phyloP scores from a whole-genome alignment of 2,888 invertebrate species.

The Metopia argyrocephala region DNA sequence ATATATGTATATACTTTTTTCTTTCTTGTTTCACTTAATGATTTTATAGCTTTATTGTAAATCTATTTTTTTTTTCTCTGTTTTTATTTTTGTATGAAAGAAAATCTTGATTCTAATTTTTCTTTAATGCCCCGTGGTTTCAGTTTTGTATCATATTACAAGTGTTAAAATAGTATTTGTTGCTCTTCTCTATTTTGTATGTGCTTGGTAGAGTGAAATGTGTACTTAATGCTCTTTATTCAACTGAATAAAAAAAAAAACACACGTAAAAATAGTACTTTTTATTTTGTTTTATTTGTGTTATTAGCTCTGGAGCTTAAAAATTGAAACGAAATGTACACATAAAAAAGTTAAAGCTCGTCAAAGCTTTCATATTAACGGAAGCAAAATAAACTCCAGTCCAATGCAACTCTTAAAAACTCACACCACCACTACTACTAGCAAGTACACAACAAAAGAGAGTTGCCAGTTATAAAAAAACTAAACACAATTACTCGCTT shows the following conservation, averaged over 20 bases:
- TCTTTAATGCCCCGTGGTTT: slow-evolving; percentile 26
- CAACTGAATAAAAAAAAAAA: background rate
- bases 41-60: background rate
- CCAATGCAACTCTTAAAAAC: slow-evolving; percentile 21
- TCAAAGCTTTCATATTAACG: slow-evolving; percentile 23
- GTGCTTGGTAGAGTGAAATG: background rate
- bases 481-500: background rate
- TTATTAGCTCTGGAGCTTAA: slow-evolving; percentile 5
- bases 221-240: background rate
- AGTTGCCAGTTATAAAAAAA: background rate
- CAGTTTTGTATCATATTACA: slow-evolving; percentile 42
- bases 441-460: background rate
- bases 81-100: background rate
- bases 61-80: background rate
- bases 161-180: slow-evolving; percentile 39
- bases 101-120: slow-evolving; percentile 3
- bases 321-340: background rate
- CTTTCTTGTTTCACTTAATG: too few species aligned
- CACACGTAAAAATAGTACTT: background rate
- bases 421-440: background rate
- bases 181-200: slow-evolving; percentile 23
- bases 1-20: too few species aligned
- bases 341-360: background rate
- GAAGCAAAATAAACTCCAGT: slow-evolving; percentile 11
- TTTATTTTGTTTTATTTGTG: background rate